Percentiles rank a stretch among this genome's conserved stretches.
phyloP scores from a whole-genome alignment of 2,888 invertebrate genomes.

The Hemistola chrysoprasaria region DNA sequence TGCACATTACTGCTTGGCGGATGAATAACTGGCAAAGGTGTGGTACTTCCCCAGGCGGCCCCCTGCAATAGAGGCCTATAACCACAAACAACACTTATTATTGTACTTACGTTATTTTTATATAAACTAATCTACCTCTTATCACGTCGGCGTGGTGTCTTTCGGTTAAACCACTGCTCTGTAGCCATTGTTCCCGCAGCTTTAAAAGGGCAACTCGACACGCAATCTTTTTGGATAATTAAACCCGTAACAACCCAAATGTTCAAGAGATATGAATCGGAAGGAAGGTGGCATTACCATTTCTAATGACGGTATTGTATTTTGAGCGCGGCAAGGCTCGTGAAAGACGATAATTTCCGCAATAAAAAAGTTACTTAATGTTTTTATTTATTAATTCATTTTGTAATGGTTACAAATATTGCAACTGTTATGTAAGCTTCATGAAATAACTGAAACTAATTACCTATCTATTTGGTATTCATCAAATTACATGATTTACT shows the following conservation, averaged over 20 bases:
- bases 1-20: too few relatives aligned
- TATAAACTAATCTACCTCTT: slow-evolving; percentile 64
- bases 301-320: slow-evolving; percentile 21
- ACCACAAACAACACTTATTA: too few relatives aligned
- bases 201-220: slow-evolving; percentile 43
- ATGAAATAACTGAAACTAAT: too few relatives aligned
- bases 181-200: slow-evolving; percentile 39
- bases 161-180: slow-evolving; percentile 40
- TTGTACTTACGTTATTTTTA: slow-evolving; percentile 35
- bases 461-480: too few relatives aligned
- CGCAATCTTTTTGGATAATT: slow-evolving; percentile 49
- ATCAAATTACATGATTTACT: too few relatives aligned
- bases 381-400: too few relatives aligned
- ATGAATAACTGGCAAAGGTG: too few relatives aligned
- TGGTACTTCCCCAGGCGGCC: too few relatives aligned
- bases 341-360: slow-evolving; percentile 8
- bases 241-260: slow-evolving; percentile 46
- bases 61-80: too few relatives aligned
- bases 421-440: too few relatives aligned
- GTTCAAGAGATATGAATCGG: slow-evolving; percentile 36
- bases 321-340: slow-evolving; percentile 8
- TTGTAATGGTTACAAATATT: too few relatives aligned
- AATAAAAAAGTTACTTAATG: slow-evolving; percentile 3
- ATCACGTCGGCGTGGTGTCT: slow-evolving; percentile 39
- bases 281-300: slow-evolving; percentile 28